Conservation (phyloP, 2,888 invertebrate species). For the Embidobia sp. region DNA sequence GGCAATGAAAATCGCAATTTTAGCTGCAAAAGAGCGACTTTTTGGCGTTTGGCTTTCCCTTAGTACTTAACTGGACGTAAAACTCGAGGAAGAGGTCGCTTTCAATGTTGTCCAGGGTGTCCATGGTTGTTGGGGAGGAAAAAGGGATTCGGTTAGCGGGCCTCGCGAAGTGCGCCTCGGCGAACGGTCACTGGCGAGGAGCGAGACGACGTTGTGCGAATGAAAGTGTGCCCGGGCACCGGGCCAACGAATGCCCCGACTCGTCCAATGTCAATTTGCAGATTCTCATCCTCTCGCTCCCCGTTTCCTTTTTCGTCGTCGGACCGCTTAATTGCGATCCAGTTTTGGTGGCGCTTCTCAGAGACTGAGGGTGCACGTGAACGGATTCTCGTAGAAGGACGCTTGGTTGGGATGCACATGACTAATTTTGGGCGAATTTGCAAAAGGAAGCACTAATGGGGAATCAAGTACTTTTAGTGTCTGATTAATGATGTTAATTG, state of each 20-base stretch:
- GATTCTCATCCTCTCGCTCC: slow-evolving; percentile 64
- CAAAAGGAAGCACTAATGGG: too few species aligned
- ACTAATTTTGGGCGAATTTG: too few species aligned
- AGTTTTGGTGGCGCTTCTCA: not conserved
- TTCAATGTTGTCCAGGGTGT: slow-evolving; percentile 75
- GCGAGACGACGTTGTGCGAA: slow-evolving; percentile 57
- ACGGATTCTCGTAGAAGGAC: too few species aligned
- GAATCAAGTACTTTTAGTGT: too few species aligned
- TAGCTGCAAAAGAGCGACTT: too few species aligned
- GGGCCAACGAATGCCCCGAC: slow-evolving; percentile 55
- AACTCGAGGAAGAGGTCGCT: slow-evolving; percentile 75
- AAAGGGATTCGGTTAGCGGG: not conserved
- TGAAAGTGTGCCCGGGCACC: slow-evolving; percentile 60
- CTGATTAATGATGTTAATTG: too few species aligned
- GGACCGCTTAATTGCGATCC: slow-evolving; percentile 7
- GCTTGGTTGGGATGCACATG: too few species aligned
- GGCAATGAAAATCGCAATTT: too few species aligned
- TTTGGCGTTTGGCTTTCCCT: too few species aligned
- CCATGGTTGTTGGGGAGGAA: slow-evolving; percentile 67
- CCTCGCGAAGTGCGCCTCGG: not conserved
- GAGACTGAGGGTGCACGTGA: too few species aligned
- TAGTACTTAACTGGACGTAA: slow-evolving; percentile 77
- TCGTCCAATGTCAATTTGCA: slow-evolving; percentile 74
- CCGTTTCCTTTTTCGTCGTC: slow-evolving; percentile 49
- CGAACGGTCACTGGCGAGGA: slow-evolving; percentile 64